These are phyloP conservation scores for Ciconia nigra DNA, from an alignment of 2,797 vertebrate genomes.

Conservation along the genomic window DNA sequence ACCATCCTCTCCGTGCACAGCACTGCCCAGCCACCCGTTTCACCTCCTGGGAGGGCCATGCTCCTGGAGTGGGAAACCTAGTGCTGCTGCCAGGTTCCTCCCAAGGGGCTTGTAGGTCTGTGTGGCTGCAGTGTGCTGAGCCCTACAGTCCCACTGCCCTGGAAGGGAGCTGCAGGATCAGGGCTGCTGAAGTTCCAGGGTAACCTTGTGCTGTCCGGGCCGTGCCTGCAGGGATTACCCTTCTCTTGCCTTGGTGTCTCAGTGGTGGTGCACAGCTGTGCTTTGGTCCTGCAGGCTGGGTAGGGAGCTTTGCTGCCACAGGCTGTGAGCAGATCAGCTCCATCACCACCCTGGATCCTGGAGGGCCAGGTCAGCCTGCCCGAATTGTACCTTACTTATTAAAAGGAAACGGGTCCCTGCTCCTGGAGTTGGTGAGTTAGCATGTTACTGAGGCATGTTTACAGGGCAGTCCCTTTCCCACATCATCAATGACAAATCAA, in stretches of 20 bases:
- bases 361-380: neutral
- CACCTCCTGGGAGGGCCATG: neutral
- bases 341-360: neutral
- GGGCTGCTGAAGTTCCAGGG: neutral
- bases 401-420: neutral
- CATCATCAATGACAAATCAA: neutral
- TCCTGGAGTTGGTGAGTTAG: neutral
- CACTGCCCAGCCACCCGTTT: neutral
- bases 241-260: neutral
- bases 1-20: neutral
- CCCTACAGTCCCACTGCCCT: neutral
- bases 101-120: neutral
- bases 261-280: neutral
- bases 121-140: neutral
- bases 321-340: neutral
- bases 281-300: neutral
- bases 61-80: neutral
- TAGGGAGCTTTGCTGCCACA: neutral
- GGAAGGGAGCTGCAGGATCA: neutral
- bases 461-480: neutral
- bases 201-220: too few species aligned
- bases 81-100: neutral
- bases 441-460: too few species aligned
- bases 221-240: neutral
- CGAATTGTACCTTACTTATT: neutral